Evolutionary conservation across 2,113 vertebrate genomes (phyloP).

Genomic region (Grus americana): DNA sequence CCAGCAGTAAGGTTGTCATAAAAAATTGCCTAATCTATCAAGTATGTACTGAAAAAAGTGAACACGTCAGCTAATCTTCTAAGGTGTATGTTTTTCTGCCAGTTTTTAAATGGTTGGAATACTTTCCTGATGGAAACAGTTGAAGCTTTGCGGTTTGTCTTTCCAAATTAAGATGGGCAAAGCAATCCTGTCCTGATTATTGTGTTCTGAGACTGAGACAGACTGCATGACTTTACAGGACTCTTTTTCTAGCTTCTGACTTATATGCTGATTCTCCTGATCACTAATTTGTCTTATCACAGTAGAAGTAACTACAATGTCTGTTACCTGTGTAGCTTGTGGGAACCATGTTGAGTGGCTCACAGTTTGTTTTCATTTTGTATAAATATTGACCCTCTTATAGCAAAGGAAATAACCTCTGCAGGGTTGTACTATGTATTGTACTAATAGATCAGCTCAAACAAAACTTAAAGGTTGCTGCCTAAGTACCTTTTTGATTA

Average conservation of each 20-base stretch:
- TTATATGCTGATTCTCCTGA: neutral
- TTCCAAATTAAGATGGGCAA: neutral
- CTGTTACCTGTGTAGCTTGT: neutral
- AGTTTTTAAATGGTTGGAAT: neutral
- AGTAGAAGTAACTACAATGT: neutral
- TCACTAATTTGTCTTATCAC: neutral
- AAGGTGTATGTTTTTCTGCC: neutral
- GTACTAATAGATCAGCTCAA: neutral
- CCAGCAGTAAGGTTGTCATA: neutral
- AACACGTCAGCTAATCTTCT: neutral
- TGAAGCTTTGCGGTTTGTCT: neutral
- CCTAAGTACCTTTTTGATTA: neutral
- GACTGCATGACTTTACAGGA: neutral
- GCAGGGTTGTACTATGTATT: neutral
- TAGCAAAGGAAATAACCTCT: neutral
- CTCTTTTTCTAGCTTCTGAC: neutral
- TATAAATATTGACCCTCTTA: neutral
- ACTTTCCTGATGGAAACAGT: neutral
- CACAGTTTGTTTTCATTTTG: neutral
- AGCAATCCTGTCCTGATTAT: neutral
- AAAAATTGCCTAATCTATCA: neutral
- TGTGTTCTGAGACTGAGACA: neutral
- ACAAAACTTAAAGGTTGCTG: neutral
- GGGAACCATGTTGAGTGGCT: neutral
- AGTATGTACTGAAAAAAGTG: neutral